Conservation (phyloP, 2,888 invertebrate genomes). For the Anagyrus pseudococci region DNA sequence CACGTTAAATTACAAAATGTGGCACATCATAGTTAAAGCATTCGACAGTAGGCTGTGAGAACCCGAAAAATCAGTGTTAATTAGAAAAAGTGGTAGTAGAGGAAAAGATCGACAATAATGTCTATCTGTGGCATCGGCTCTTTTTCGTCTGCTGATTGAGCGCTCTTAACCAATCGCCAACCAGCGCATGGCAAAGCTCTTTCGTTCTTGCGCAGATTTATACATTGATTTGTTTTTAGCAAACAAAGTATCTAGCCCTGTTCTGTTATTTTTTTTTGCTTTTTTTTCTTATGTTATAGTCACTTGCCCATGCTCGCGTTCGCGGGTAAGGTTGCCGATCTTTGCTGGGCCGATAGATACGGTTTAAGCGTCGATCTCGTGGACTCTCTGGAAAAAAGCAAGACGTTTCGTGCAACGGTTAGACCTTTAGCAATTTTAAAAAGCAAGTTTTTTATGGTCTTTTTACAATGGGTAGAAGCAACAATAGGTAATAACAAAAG, state of each 20-base stretch:
- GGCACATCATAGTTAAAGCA: slow-evolving; percentile 39
- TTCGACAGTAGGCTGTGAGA: slow-evolving; percentile 27
- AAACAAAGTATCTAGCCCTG: slow-evolving; percentile 26
- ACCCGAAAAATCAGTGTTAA: slow-evolving; percentile 25
- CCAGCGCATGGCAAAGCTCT: slow-evolving; percentile 20
- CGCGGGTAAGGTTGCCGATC: slow-evolving; percentile 87
- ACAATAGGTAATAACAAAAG: slow-evolving; percentile 1
- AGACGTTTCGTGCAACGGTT: slow-evolving; percentile 28
- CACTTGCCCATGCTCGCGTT: slow-evolving; percentile 74
- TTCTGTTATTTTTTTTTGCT: too few species aligned
- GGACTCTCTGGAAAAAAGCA: slow-evolving; percentile 71
- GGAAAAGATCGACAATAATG: too few species aligned
- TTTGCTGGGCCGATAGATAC: slow-evolving; percentile 77
- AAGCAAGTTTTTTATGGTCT: not conserved
- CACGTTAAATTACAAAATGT: slow-evolving; percentile 37
- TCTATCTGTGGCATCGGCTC: slow-evolving; percentile 23
- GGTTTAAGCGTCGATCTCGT: slow-evolving; percentile 79
- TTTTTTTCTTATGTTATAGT: slow-evolving; percentile 45
- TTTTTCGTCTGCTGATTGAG: slow-evolving; percentile 15
- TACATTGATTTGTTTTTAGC: slow-evolving; percentile 8
- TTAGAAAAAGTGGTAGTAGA: too few species aligned
- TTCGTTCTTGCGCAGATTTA: slow-evolving; percentile 16
- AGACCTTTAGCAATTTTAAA: slow-evolving; percentile 1
- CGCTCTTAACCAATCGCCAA: slow-evolving; percentile 16
- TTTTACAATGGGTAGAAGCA: slow-evolving; percentile 14